Percentiles rank a stretch among this genome's conserved stretches.
Evolutionary conservation across 1,140 invertebrate genomes (phyloP).

Genomic region (Diploscapter pachys): DNA sequence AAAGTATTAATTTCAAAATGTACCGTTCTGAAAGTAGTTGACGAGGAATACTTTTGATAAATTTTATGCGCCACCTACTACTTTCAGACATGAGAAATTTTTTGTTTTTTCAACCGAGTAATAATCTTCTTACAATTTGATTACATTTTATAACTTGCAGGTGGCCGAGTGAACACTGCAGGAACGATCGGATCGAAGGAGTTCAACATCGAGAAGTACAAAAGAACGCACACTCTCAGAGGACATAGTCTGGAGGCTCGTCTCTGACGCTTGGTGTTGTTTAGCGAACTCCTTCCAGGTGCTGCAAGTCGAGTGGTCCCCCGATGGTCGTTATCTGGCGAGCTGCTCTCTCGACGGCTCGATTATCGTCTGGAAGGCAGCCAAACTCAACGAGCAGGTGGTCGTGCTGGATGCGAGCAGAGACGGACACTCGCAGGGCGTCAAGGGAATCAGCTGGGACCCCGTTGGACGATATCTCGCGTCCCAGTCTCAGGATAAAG

Average conservation of each 20-base stretch:
- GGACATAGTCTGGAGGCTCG: slow-evolving; percentile 27
- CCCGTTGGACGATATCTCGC: slow-evolving; percentile 93
- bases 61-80: too few relatives aligned
- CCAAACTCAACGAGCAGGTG: slow-evolving; percentile 73
- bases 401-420: slow-evolving; percentile 63
- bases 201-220: slow-evolving; percentile 29
- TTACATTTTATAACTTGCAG: slow-evolving; percentile 11
- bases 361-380: slow-evolving; percentile 90
- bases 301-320: slow-evolving; percentile 90
- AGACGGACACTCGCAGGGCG: slow-evolving; percentile 72
- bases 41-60: too few relatives aligned
- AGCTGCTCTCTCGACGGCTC: slow-evolving; percentile 93
- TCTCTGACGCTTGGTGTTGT: neutral
- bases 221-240: slow-evolving; percentile 7
- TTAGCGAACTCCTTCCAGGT: slow-evolving; percentile 67
- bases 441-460: slow-evolving; percentile 90
- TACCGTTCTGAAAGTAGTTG: too few relatives aligned
- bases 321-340: slow-evolving; percentile 83
- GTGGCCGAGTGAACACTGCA: slow-evolving; percentile 16
- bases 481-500: slow-evolving; percentile 84
- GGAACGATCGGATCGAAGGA: slow-evolving; percentile 21
- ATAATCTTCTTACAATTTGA: neutral
- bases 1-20: neutral
- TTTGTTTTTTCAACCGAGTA: neutral
- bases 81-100: too few relatives aligned